Evolutionary conservation across 2,113 vertebrate species (phyloP), one percentile per base, ranked within the genome.

Genomic region (Syrrhaptes paradoxus): DNA sequence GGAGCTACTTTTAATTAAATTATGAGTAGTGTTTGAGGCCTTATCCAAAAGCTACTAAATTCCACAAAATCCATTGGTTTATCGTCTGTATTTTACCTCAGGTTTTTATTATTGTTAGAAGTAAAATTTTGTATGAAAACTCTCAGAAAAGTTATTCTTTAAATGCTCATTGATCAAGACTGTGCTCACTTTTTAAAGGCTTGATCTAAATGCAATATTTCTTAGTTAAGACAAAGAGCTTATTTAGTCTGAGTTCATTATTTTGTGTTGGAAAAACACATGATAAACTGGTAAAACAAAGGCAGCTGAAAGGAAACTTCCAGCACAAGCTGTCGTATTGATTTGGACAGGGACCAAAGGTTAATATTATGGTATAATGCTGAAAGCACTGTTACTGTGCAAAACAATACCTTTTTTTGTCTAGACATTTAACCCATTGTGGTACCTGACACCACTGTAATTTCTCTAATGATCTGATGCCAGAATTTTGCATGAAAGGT

Each of bases 341-440:
- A 97, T 97, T 97, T 95, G 75, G 89, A 91, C 59, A 75, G 90
- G 78, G 85, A 95, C 88, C 79, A 97, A 93, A 88, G 70, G 89
- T 96, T 92, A 94, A 82, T 95, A 93, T 70, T 52, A 74, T 57
- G 24, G 41, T 57, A 65, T 66, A 92, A 84, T 26, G 62, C 43
- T 76, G 72, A 90, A 97, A 81, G 68, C 62, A 67, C 16, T 55
- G 25, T 95, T 94, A 93, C 63, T 82, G 63, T 41, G 49, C 36
- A 84, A 87, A 88, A 70, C 43, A 61, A 19, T 79, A 90, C 28
- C 7, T 29, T 66, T 62, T 76, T 76, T 59, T 70, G 10, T 67
- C 18, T 62, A 4, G 32, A 4, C 13, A 29, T 92, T 96, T 93
- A 71, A 89, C 58, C 19, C 34, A 61, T 81, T 95, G 61, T 89